Conservation (phyloP, 2,113 vertebrate species). For the Megaceryle torquata region DNA sequence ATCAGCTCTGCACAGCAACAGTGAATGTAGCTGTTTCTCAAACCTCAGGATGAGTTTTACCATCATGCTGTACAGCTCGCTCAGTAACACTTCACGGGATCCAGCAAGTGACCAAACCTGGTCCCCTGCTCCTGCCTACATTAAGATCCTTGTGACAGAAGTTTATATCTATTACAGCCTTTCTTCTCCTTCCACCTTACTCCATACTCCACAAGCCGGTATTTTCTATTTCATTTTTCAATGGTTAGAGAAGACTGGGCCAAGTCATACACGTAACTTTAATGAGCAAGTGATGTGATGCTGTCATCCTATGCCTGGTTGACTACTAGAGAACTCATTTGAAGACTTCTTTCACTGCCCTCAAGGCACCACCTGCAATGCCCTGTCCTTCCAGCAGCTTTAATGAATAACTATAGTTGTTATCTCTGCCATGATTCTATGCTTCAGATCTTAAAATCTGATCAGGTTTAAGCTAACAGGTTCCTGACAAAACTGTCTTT, state of each 20-base stretch:
- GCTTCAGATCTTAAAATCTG: neutral
- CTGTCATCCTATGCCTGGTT: neutral
- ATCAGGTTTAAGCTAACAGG: neutral
- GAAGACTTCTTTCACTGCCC: neutral
- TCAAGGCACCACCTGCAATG: neutral
- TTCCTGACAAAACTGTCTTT: neutral
- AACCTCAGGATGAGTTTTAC: neutral
- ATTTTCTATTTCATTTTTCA: neutral
- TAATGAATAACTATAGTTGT: neutral
- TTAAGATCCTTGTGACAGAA: neutral
- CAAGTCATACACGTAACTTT: neutral
- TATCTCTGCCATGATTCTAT: neutral
- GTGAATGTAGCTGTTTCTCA: accelerated
- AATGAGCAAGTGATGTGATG: neutral
- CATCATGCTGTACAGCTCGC: neutral
- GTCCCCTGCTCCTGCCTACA: neutral
- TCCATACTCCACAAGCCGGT: neutral
- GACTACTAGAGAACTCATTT: neutral
- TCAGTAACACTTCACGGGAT: neutral
- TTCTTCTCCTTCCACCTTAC: neutral
- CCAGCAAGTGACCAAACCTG: neutral
- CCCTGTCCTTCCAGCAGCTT: neutral
- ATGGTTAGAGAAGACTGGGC: neutral
- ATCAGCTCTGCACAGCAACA: neutral
- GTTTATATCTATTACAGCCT: accelerated